Evolutionary conservation across 2,888 invertebrate genomes (phyloP).

Genomic region (Stictocephala bisonia): DNA sequence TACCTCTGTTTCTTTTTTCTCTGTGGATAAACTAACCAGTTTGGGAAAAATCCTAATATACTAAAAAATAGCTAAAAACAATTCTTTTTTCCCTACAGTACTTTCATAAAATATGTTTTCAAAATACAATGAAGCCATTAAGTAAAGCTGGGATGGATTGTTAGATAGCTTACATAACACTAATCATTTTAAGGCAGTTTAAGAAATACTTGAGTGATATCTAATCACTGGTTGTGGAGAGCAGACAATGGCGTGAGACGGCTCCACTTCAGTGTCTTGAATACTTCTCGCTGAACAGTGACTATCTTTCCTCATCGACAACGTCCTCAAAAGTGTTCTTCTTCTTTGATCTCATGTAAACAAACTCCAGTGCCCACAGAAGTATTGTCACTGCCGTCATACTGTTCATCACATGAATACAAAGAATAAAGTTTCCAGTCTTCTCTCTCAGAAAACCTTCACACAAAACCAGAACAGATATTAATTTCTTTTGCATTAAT

Average conservation of each 20-base stretch:
- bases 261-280: too few relatives aligned
- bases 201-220: too few relatives aligned
- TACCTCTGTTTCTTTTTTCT: too few relatives aligned
- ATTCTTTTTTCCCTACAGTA: neutral
- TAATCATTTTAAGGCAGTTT: too few relatives aligned
- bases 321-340: slow-evolving; percentile 24
- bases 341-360: slow-evolving; percentile 36
- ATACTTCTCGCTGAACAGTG: too few relatives aligned
- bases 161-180: too few relatives aligned
- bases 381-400: slow-evolving; percentile 71
- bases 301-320: slow-evolving; percentile 13
- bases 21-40: too few relatives aligned
- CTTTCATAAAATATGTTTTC: too few relatives aligned
- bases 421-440: slow-evolving; percentile 71
- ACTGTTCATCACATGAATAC: slow-evolving; percentile 72
- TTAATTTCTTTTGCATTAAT: neutral
- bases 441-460: slow-evolving; percentile 72
- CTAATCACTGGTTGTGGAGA: too few relatives aligned
- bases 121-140: too few relatives aligned
- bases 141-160: too few relatives aligned
- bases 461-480: slow-evolving; percentile 41
- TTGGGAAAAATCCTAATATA: neutral
- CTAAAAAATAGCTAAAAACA: neutral
- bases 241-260: too few relatives aligned
- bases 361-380: slow-evolving; percentile 67